Evolutionary conservation across 2,888 invertebrate species (phyloP), one percentile per base, ranked within the genome.

Genomic region (Ecdyonurus torrentis): DNA sequence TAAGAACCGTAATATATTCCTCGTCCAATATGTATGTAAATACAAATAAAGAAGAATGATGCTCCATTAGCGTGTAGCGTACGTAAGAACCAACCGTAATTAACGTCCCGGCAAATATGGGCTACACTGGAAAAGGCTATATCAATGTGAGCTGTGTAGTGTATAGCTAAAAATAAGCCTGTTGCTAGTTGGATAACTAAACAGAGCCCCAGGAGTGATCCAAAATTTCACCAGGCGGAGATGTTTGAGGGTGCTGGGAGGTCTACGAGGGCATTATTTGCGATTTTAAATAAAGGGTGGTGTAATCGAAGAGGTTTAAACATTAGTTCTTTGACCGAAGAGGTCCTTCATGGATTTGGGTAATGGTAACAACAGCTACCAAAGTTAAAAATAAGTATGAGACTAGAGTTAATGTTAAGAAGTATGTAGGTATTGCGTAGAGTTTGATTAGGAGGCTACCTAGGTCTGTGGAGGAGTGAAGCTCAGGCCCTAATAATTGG

Each of bases 71-170:
- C 82, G 70, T 87, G 86, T 2, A 84, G 22, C 1, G 79, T 78
- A 67, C 84, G 85, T 63, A 86, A 73, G 72, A 85, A 68, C 80
- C 85, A 86, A 0, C 85, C 85, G 72, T 81, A 80, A 70, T 84
- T 85, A 66, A 86, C 81, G 76, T 87, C 81, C 71, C 84, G 84
- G 25, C 81, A 81, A 75, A 87, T 86, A 72, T 85, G 84, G 67
- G 80, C 78, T 50, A 86, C 77, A 69, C 83, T 84, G 70, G 79
- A 75, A 77, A 86, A 86, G 1, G 86, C 84, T 74, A 80, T 65
- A 68, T 79, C 77, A 71, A 82, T 78, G 75, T 84, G 79, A 15
- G 83, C 78, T 20, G 79, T 79, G 70, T 85, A 86, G 70, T 86
- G 84, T 79, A 86, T 83, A 0, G 85, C 80, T 77, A 86, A 71